Percentiles rank a stretch among this genome's conserved stretches.
Conservation (phyloP, 2,888 invertebrate species). For the Chymomyza fuscimana region DNA sequence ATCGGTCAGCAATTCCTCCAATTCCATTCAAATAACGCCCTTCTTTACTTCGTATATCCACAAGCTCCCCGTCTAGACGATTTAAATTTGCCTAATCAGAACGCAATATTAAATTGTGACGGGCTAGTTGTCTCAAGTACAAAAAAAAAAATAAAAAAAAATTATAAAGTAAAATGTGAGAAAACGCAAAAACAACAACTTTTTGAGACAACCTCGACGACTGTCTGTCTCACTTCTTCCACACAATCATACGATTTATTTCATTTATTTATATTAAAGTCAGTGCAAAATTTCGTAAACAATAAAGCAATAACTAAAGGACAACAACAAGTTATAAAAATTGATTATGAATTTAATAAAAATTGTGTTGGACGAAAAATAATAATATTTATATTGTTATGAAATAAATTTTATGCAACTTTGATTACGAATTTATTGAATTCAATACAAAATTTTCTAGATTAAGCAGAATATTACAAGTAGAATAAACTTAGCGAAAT, state of each 20-base stretch:
- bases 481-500: too few relatives aligned
- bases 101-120: conserved; percentile 45
- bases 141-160: too few relatives aligned
- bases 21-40: not conserved
- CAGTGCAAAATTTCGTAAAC: conserved; percentile 38
- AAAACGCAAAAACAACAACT: conserved; percentile 24
- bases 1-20: conserved; percentile 44
- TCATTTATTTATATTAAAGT: conserved; percentile 3
- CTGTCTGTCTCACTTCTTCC: not conserved
- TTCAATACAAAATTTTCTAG: too few relatives aligned
- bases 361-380: too few relatives aligned
- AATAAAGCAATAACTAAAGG: conserved; percentile 30
- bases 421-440: too few relatives aligned
- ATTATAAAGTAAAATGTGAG: conserved; percentile 58
- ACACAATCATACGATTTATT: not conserved
- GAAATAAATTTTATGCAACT: too few relatives aligned
- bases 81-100: conserved; percentile 73
- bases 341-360: too few relatives aligned
- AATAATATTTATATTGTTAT: too few relatives aligned
- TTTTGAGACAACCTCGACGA: not conserved
- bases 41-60: not conserved
- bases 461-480: too few relatives aligned
- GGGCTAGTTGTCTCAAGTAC: conserved; percentile 52
- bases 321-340: conserved; percentile 1
- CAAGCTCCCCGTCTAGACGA: conserved; percentile 60